phyloP scores from a whole-genome alignment of 1,140 invertebrate species.

The Drosophila pseudoananassae region DNA sequence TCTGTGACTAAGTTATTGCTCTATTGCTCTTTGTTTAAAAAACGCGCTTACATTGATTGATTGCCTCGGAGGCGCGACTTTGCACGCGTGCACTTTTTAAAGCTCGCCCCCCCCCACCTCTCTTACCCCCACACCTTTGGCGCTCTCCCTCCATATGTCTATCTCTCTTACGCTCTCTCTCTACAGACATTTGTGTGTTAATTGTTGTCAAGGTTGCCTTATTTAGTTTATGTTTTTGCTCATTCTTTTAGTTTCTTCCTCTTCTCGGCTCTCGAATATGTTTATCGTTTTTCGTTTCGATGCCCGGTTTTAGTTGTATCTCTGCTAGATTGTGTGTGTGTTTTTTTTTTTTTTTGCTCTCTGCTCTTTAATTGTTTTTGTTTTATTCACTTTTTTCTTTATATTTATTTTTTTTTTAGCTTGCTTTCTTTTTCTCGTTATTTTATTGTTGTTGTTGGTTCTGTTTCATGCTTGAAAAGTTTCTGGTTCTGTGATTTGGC shows the following conservation, averaged over 20 bases:
- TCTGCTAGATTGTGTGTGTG: background rate
- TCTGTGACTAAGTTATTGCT: background rate
- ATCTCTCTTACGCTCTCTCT: background rate
- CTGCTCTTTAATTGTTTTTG: conserved; percentile 15
- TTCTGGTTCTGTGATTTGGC: conserved; percentile 65
- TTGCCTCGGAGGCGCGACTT: conserved; percentile 75
- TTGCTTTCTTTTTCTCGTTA: conserved; percentile 56
- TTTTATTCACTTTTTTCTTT: conserved; percentile 25
- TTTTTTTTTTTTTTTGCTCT: conserved; percentile 5
- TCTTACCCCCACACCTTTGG: background rate
- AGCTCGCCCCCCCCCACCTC: conserved; percentile 31
- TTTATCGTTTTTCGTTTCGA: conserved; percentile 51
- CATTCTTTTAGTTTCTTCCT: conserved; percentile 31
- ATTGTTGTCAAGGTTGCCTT: conserved; percentile 79
- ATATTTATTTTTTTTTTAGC: conserved; percentile 28
- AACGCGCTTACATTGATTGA: conserved; percentile 79
- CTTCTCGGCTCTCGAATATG: conserved; percentile 52
- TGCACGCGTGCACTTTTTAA: conserved; percentile 60
- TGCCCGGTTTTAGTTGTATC: conserved; percentile 33
- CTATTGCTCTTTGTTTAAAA: conserved; percentile 43
- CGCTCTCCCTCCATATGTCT: background rate
- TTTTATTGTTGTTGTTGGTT: conserved; percentile 13
- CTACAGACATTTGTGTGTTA: conserved; percentile 52
- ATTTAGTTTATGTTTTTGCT: conserved; percentile 63
- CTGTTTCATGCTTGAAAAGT: conserved; percentile 67